Evolutionary conservation across 2,888 invertebrate genomes (phyloP).

Genomic region (Stenolophus ochropezus): DNA sequence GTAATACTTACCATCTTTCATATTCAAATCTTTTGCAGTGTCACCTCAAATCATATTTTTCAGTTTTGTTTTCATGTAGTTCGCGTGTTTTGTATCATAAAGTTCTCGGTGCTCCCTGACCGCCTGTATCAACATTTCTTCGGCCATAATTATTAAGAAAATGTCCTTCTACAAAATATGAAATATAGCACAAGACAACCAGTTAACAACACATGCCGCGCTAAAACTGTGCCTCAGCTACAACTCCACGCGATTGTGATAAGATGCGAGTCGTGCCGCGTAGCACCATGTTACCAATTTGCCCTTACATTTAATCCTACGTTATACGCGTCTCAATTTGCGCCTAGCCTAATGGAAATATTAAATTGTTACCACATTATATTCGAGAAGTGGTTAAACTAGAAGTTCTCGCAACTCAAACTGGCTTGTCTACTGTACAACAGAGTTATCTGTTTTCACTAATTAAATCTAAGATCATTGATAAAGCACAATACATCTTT

Average conservation of each 20-base stretch:
- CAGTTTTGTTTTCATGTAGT: conserved; percentile 40
- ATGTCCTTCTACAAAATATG: neutral
- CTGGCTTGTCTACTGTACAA: no score
- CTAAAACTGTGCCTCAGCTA: neutral
- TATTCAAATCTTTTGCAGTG: conserved; percentile 41
- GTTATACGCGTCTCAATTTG: neutral
- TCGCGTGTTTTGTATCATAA: conserved; percentile 22
- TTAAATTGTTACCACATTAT: no score
- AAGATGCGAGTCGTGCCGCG: no score
- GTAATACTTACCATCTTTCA: conserved; percentile 45
- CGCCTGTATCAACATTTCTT: neutral
- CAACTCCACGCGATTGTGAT: neutral
- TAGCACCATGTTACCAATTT: no score
- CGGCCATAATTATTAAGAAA: neutral
- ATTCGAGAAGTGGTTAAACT: no score
- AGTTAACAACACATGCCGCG: neutral
- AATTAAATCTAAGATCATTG: no score
- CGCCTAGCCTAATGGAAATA: neutral
- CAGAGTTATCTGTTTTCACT: no score
- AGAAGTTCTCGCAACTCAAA: no score
- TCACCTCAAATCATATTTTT: conserved; percentile 46
- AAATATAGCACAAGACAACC: neutral
- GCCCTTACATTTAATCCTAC: neutral
- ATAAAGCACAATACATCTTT: no score
- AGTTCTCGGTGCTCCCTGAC: conserved; percentile 11